Evolutionary conservation across 2,888 invertebrate genomes (phyloP).

Genomic region (Napeogenes inachia): DNA sequence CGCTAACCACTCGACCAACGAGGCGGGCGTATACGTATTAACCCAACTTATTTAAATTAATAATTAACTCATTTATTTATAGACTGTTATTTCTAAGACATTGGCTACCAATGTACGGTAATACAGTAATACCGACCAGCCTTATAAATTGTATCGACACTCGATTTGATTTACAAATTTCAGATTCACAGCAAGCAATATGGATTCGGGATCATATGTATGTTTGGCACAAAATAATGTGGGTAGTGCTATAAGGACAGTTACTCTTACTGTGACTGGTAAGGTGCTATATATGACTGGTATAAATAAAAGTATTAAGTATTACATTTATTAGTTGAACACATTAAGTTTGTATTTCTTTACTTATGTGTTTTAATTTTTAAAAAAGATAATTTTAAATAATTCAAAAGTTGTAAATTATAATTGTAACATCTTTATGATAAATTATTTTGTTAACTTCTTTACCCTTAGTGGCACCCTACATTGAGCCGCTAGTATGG

Average conservation of each 20-base stretch:
- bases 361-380: constrained; percentile 2
- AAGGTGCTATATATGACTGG: constrained; percentile 22
- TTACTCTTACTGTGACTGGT: constrained; percentile 55
- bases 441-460: not conserved
- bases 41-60: no score
- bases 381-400: no score
- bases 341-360: constrained; percentile 3
- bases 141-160: no score
- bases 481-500: constrained; percentile 44
- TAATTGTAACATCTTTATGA: not conserved
- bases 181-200: constrained; percentile 49
- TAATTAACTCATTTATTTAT: no score
- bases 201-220: constrained; percentile 58
- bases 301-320: not conserved
- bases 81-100: no score
- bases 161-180: not conserved
- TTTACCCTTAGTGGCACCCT: constrained; percentile 51
- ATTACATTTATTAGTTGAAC: constrained; percentile 8
- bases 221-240: constrained; percentile 57
- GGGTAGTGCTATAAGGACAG: constrained; percentile 45
- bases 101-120: no score
- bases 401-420: no score
- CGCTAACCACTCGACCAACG: no score
- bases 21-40: no score
- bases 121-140: no score